Evolutionary conservation across 92 coral and sea anemone genomes (phyloP).

Genomic region (Paragorgia papillata): DNA sequence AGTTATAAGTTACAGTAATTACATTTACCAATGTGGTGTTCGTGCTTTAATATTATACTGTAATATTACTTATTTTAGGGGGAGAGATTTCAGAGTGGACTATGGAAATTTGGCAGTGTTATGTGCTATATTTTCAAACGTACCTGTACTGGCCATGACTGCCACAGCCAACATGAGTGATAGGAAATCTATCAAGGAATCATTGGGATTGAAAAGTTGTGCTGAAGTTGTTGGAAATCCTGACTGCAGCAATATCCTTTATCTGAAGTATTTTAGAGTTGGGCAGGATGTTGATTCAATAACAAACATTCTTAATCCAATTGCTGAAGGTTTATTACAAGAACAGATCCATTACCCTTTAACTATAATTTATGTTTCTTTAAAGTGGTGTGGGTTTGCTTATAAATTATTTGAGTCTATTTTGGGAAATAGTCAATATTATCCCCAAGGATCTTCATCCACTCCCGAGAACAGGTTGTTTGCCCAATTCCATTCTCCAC

Average conservation of each 20-base stretch:
- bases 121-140: conserved; percentile 36
- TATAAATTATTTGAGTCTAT: conserved; percentile 7
- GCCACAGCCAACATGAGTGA: conserved; percentile 50
- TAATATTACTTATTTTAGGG: conserved; percentile 22
- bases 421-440: conserved; percentile 14
- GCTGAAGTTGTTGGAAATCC: conserved; percentile 36
- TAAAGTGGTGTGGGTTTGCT: conserved; percentile 40
- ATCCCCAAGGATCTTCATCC: conserved; percentile 6
- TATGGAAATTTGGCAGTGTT: conserved; percentile 13
- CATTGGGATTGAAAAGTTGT: conserved; percentile 28
- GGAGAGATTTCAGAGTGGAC: conserved; percentile 40
- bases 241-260: conserved; percentile 42
- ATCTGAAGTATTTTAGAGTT: conserved; percentile 29
- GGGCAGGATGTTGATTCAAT: conserved; percentile 39
- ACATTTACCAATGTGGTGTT: no score
- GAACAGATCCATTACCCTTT: conserved; percentile 30
- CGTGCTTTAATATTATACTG: no score
- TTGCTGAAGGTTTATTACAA: conserved; percentile 36
- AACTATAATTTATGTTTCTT: conserved; percentile 30
- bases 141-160: conserved; percentile 47
- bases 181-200: conserved; percentile 20
- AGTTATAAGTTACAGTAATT: no score
- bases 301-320: conserved; percentile 34
- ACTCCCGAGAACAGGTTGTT: conserved; percentile 17
- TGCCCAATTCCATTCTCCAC: no score